Conservation (phyloP, 1,140 invertebrate species). For the Eumaeus atala region DNA sequence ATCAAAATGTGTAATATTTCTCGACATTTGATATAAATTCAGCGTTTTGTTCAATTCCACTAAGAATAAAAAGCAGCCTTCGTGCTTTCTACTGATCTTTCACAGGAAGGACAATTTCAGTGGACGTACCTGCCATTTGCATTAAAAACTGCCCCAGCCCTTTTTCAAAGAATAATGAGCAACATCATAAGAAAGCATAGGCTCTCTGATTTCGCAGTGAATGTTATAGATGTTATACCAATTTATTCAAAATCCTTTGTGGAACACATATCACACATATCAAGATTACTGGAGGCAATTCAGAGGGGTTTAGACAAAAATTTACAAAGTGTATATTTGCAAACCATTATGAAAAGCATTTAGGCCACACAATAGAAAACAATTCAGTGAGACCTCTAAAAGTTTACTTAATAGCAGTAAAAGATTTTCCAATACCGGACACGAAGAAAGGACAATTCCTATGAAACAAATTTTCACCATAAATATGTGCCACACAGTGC, state of each 20-base stretch:
- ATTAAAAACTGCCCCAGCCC: no score
- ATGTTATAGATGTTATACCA: not conserved
- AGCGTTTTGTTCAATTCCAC: no score
- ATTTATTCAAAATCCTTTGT: not conserved
- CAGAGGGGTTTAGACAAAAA: constrained; percentile 44
- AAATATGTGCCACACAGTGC: constrained; percentile 40
- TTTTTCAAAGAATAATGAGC: no score
- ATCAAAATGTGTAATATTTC: no score
- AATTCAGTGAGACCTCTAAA: constrained; percentile 36
- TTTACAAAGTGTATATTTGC: constrained; percentile 45
- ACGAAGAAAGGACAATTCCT: constrained; percentile 35
- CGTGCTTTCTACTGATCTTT: no score
- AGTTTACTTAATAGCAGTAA: constrained; percentile 28
- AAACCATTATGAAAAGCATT: constrained; percentile 35
- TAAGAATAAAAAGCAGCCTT: no score
- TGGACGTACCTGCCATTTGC: no score
- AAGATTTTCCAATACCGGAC: constrained; percentile 34
- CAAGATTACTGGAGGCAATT: constrained; percentile 22
- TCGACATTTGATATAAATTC: no score
- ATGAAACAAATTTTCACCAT: constrained; percentile 27
- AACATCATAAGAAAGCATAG: no score
- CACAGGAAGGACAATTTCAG: no score
- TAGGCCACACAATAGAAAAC: constrained; percentile 43
- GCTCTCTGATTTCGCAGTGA: no score
- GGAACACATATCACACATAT: constrained; percentile 19